A percentile compares a stretch with the other conserved stretches of the same genome.
phyloP scores from a whole-genome alignment of 2,113 vertebrate genomes.

The Pyxicephalus adspersus region DNA sequence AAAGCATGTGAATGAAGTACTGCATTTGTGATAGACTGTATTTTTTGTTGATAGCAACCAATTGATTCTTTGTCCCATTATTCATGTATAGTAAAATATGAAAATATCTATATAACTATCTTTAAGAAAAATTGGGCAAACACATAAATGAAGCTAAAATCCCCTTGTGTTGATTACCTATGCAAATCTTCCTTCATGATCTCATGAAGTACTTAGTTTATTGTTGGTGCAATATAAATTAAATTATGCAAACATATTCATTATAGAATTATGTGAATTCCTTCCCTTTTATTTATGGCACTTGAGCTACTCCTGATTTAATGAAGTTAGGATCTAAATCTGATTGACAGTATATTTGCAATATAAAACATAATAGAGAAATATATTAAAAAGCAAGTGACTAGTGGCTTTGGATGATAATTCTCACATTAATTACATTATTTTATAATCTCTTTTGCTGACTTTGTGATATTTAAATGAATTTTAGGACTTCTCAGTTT shows the following conservation, averaged over 20 bases:
- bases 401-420: not conserved
- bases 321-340: not conserved
- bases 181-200: not conserved
- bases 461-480: not conserved
- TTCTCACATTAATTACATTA: not conserved
- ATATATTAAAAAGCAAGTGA: not conserved
- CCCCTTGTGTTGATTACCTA: too few species aligned
- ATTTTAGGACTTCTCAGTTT: not conserved
- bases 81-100: too few species aligned
- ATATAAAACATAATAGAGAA: not conserved
- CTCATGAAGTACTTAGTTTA: not conserved
- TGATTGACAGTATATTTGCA: not conserved
- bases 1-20: too few species aligned
- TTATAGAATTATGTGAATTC: constrained; percentile 11
- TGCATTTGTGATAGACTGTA: too few species aligned
- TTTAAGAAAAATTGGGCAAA: too few species aligned
- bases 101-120: too few species aligned
- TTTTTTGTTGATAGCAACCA: too few species aligned
- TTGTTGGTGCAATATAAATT: not conserved
- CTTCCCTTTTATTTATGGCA: not conserved
- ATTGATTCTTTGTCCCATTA: too few species aligned
- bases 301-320: not conserved
- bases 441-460: not conserved
- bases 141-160: too few species aligned
- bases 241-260: constrained; percentile 2